Base-by-base conservation (phyloP, 2,113 vertebrate species). In the Phalacrocorax pelagicus region DNA sequence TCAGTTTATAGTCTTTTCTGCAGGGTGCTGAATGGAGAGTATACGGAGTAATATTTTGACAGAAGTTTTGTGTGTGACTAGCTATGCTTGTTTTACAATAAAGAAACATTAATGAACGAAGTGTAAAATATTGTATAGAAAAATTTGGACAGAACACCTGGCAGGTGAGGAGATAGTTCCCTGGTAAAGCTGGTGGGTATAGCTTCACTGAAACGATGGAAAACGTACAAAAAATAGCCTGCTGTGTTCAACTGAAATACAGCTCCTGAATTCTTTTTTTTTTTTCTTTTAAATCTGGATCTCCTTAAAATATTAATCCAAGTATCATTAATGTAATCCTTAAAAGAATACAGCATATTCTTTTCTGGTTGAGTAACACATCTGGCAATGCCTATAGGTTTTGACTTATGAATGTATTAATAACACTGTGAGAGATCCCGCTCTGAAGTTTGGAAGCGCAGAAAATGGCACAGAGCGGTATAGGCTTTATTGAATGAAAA, bases 151-250 rank as follows among this genome's bases (percentile, higher is more conserved):
- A 1, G 0, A 2, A 10, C 19, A 32, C 2, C 4, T 15, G 4
- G 63, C 3, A 36, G 44, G 6, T 65, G 58, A 63, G 54, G 51
- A 75, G 57, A 7, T 62, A 42, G 23, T 27, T 84, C 47, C 42
- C 23, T 82, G 70, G 21, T 13, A 4, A 49, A 70, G 6, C 44
- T 78, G 69, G 9, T 81, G 88, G 70, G 10, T 29, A 1, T 10
- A 36, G 11, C 15, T 66, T 42, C 54, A 3, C 15, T 49, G 49
- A 44, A 55, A 22, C 36, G 0, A 0, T 5, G 29, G 40, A 32
- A 55, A 16, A 27, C 0, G 0, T 0, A 9, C 12, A 46, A 36
- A 46, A 24, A 51, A 6, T 1, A 38, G 9, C 13, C 40, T 34
- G 49, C 16, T 69, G 23, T 15, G 36, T 44, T 29, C 47, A 40